phyloP scores from a whole-genome alignment of 1,140 invertebrate genomes.

The Drosophila punjabiensis region DNA sequence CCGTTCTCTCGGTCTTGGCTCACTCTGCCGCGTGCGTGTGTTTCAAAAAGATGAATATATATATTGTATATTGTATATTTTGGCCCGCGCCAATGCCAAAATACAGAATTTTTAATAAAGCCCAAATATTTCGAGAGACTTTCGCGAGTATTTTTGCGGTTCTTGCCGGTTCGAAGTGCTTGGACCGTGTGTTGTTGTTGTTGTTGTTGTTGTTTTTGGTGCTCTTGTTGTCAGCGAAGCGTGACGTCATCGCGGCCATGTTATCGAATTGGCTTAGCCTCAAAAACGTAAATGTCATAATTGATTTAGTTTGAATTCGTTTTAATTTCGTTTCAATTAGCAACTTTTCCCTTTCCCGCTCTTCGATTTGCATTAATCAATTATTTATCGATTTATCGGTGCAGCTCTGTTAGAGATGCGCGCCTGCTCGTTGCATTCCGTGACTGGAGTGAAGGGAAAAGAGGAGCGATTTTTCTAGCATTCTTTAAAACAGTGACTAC shows the following conservation, averaged over 20 bases:
- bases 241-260: slow-evolving; percentile 24
- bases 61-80: slow-evolving; percentile 22
- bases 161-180: slow-evolving; percentile 47
- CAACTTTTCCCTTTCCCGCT: slow-evolving; percentile 18
- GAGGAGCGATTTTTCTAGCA: neutral
- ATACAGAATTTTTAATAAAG: slow-evolving; percentile 45
- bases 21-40: slow-evolving; percentile 20
- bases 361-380: slow-evolving; percentile 3
- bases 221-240: slow-evolving; percentile 6
- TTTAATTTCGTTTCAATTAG: slow-evolving; percentile 14
- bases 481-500: neutral
- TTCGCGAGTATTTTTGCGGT: slow-evolving; percentile 31
- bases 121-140: slow-evolving; percentile 32
- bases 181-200: neutral
- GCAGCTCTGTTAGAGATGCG: slow-evolving; percentile 21
- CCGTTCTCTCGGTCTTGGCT: slow-evolving; percentile 6
- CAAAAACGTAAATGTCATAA: slow-evolving; percentile 35
- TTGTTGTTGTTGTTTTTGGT: neutral
- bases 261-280: slow-evolving; percentile 29
- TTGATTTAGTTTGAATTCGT: slow-evolving; percentile 24
- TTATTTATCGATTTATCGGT: slow-evolving; percentile 27
- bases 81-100: slow-evolving; percentile 34
- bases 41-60: slow-evolving; percentile 9
- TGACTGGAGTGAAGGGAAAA: neutral
- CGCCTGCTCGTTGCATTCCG: neutral